phyloP scores from a whole-genome alignment of 2,797 vertebrate genomes.

The Bradypodion ventrale region DNA sequence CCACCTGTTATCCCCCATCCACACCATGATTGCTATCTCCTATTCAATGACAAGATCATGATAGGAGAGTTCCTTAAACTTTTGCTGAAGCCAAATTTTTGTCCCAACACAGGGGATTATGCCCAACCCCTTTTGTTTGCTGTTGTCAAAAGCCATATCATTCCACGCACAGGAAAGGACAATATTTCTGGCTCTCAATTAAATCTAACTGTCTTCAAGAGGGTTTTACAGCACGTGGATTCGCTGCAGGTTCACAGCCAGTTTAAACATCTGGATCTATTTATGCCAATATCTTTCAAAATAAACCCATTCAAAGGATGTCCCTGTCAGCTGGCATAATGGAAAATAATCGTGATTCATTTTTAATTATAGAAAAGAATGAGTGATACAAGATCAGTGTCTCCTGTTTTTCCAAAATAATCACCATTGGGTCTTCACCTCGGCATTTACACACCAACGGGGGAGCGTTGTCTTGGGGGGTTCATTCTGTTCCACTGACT shows the following conservation, averaged over 20 bases:
- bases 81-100: neutral
- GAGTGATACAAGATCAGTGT: conserved; percentile 40
- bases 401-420: conserved; percentile 57
- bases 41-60: neutral
- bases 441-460: conserved; percentile 58
- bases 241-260: neutral
- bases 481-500: conserved; percentile 49
- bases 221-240: neutral
- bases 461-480: conserved; percentile 40
- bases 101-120: neutral
- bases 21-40: neutral
- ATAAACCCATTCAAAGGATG: conserved; percentile 35
- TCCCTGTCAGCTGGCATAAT: conserved; percentile 27
- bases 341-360: conserved; percentile 22
- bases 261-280: neutral
- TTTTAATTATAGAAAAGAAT: conserved; percentile 12
- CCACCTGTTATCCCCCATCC: too few relatives aligned
- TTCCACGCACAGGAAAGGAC: neutral
- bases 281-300: conserved; percentile 39
- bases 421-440: conserved; percentile 49
- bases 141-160: neutral
- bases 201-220: neutral
- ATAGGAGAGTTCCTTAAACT: neutral
- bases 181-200: neutral
- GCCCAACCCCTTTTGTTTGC: neutral